Evolutionary conservation across 2,113 vertebrate species (phyloP), one percentile per base, ranked within the genome.

Genomic region (Cryptotis parvus): DNA sequence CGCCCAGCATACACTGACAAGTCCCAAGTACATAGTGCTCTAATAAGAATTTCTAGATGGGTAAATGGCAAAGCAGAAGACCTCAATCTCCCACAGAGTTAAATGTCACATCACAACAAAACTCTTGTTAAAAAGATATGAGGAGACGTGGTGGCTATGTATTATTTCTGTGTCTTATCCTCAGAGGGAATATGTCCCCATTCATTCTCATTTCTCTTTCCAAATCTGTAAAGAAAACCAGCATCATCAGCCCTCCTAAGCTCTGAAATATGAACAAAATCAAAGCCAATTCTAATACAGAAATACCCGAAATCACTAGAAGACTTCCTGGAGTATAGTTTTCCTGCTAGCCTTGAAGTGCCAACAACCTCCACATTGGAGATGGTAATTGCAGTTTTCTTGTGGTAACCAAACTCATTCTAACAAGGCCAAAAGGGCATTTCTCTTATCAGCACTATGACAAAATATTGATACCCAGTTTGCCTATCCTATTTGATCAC

Each of bases 381-480:
- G n/a, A 8, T 35, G 2, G 68, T 78, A 15, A 12, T 80, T 95
- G 80, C 22, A 52, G 35, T 91, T 79, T 45, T 92, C 49, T 20
- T 41, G 35, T 69, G 61, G 35, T 33, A 89, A 63, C 58, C 45
- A 87, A 91, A 89, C 6, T 73, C 24, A 66, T 3, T 58, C n/a
- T 49, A 72, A 52, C 49, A 58, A 58, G 20, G 20, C 87, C 52
- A 43, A 35, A 52, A 52, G 14, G 12, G 10, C 6, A 74, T 45
- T 78, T 91, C 61, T n/a, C 63, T 89, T 82, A 82, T 39, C 12
- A 93, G 35, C 41, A 77, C 89, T 84, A 70, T 14, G 27, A 78
- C 65, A 26, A 91, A 91, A 78, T 75, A 33, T 2, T 77, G 76
- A 79, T 76, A 77, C 0, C 20, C 26, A 45, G 1, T 58, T 91